Evolutionary conservation across 2,113 vertebrate genomes (phyloP), one percentile per base, ranked within the genome.

Genomic region (Cryptoleucopteryx plumbea): DNA sequence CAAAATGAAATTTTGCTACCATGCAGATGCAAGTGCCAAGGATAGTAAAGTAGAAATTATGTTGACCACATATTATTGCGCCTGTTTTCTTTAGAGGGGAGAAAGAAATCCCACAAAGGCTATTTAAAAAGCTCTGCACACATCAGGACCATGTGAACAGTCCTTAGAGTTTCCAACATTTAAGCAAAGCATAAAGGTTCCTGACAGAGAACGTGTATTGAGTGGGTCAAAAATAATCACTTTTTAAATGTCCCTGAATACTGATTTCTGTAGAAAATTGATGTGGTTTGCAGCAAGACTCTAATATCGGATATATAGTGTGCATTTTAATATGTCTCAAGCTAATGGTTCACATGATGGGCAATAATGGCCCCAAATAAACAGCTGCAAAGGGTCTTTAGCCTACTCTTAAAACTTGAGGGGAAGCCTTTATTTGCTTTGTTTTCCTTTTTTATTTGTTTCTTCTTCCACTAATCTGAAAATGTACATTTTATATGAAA

Each of bases 191-290:
- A 13, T 3, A n/a, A 78, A 90, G 72, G 74, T 42, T 91, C 82
- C 79, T 94, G 83, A 11, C 68, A 63, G 61, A 78, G 34, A 62
- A 31, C 7, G 0, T 23, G 62, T 4, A 50, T 26, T n/a, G 88
- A 86, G 48, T 66, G 45, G 82, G 85, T 92, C 87, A 96, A 81
- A 68, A 95, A 68, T 70, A 93, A 86, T 90, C 82, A 47, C 34
- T 72, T 15, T 52, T 67, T 59, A 40, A 45, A 75, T 36, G 77
- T 61, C 84, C 61, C 70, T n/a, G 40, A 84, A 29, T 67, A 22
- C 68, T 72, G 82, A 82, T 81, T 95, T 72, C 20, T 27, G 38
- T 15, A 40, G 77, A 72, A 94, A 93, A 89, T 21, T 5, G 4
- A 56, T 2, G 2, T 67, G 86, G 27, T 71, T 93, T 91, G 68